A percentile compares a stretch with the other conserved stretches of the same genome.
Evolutionary conservation across 2,113 vertebrate species (phyloP).

Genomic region (Oophaga pumilio): DNA sequence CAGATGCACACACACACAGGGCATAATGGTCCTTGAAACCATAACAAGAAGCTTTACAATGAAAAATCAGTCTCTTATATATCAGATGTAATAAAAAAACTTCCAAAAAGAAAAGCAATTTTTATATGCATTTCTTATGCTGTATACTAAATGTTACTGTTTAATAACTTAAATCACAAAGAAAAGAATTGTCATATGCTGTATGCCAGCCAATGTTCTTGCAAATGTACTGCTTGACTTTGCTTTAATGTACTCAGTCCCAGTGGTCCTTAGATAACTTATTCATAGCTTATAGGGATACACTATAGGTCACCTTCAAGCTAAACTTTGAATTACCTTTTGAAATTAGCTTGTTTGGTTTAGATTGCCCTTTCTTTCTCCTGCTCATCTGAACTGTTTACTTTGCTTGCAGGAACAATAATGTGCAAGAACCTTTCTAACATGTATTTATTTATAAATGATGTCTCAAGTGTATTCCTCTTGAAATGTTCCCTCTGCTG

Average conservation of each 20-base stretch:
- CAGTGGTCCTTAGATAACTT: slow-evolving; percentile 8
- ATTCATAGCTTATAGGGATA: slow-evolving; percentile 47
- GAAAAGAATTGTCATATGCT: background rate
- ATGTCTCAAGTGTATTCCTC: slow-evolving; percentile 1
- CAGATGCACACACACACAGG: slow-evolving; percentile 16
- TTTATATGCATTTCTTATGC: background rate
- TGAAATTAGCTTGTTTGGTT: slow-evolving; percentile 21
- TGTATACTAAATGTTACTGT: background rate
- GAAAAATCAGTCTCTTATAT: slow-evolving; percentile 16
- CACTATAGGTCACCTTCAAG: slow-evolving; percentile 32
- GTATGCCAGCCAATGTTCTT: too few relatives aligned
- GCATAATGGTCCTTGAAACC: slow-evolving; percentile 27
- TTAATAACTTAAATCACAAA: background rate
- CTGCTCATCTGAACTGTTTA: background rate
- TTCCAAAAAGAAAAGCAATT: background rate
- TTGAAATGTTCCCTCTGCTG: slow-evolving; percentile 4
- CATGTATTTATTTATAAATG: slow-evolving; percentile 14
- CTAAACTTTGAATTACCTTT: slow-evolving; percentile 48
- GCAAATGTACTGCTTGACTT: background rate
- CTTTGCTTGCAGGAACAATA: slow-evolving; percentile 23
- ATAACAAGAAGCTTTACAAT: background rate
- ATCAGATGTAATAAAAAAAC: too few relatives aligned
- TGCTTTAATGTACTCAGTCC: slow-evolving; percentile 5
- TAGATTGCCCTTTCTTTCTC: background rate
- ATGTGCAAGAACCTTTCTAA: background rate